Evolutionary conservation across 2,113 vertebrate genomes (phyloP).

Genomic region (Dicerorhinus sumatrensis): DNA sequence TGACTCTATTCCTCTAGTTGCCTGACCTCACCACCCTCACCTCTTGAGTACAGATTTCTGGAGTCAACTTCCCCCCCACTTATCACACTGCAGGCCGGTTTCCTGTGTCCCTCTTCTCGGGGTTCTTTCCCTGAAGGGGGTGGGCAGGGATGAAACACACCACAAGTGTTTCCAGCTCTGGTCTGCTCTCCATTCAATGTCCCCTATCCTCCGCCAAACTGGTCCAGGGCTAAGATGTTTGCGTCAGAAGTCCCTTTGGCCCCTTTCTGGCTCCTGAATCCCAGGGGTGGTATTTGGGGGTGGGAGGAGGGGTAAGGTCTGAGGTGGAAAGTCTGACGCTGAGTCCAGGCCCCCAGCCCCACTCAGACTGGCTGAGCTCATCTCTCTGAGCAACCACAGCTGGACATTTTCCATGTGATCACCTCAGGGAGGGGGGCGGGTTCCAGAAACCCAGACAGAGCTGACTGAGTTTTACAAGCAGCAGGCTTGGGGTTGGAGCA

Average conservation of each 20-base stretch:
- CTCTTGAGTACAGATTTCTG: background rate
- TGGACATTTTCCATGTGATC: conserved; percentile 77
- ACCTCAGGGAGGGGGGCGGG: conserved; percentile 65
- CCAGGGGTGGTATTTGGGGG: conserved; percentile 61
- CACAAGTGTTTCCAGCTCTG: background rate
- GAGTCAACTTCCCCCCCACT: background rate
- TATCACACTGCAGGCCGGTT: background rate
- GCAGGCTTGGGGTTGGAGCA: background rate
- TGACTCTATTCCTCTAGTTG: background rate
- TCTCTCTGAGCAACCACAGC: conserved; percentile 75
- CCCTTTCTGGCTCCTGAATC: conserved; percentile 62
- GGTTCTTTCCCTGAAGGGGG: background rate
- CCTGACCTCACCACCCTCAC: background rate
- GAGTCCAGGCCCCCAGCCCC: conserved; percentile 73
- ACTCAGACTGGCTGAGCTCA: conserved; percentile 73
- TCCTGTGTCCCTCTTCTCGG: background rate
- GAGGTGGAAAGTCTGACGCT: conserved; percentile 79
- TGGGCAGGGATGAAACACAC: background rate
- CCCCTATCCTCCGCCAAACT: background rate
- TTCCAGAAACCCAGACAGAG: conserved; percentile 55
- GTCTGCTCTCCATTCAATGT: background rate
- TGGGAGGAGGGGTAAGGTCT: conserved; percentile 44
- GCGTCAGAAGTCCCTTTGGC: conserved; percentile 65
- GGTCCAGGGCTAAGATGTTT: background rate
- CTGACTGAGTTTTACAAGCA: background rate